Conservation (phyloP, 2,797 vertebrate species). For the Corythornis leucogaster region DNA sequence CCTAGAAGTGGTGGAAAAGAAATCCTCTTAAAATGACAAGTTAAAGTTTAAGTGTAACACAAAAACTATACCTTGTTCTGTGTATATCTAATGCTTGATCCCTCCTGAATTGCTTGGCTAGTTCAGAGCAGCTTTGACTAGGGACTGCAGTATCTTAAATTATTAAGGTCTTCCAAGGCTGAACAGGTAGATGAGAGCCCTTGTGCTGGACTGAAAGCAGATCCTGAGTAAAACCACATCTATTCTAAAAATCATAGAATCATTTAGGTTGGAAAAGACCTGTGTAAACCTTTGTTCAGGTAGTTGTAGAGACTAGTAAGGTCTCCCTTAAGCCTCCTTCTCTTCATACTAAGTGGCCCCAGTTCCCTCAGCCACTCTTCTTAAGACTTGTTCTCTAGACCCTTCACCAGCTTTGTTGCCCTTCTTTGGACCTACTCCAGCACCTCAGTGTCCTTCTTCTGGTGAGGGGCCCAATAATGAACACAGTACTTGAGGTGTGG, state of each 20-base stretch:
- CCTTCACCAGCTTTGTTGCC: too few relatives aligned
- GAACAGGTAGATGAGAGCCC: background rate
- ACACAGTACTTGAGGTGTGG: too few relatives aligned
- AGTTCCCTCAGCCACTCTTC: too few relatives aligned
- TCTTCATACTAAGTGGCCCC: too few relatives aligned
- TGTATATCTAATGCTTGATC: background rate
- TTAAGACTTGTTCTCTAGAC: too few relatives aligned
- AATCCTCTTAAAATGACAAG: background rate
- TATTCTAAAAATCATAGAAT: background rate
- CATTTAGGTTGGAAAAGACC: too few relatives aligned
- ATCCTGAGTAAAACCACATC: accelerated
- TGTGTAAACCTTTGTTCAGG: too few relatives aligned
- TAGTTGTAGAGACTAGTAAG: too few relatives aligned
- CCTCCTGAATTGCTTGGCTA: background rate
- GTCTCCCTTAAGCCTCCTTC: too few relatives aligned
- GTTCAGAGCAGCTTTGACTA: background rate
- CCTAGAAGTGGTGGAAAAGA: background rate
- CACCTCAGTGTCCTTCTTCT: too few relatives aligned
- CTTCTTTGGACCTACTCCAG: too few relatives aligned
- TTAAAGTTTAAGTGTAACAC: background rate
- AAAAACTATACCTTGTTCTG: background rate
- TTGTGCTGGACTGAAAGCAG: background rate
- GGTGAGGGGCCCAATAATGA: too few relatives aligned
- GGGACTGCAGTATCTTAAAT: background rate
- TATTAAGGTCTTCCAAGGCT: background rate